phyloP scores from a whole-genome alignment of 2,113 vertebrate species.

The Speoplatyrhinus poulsoni region DNA sequence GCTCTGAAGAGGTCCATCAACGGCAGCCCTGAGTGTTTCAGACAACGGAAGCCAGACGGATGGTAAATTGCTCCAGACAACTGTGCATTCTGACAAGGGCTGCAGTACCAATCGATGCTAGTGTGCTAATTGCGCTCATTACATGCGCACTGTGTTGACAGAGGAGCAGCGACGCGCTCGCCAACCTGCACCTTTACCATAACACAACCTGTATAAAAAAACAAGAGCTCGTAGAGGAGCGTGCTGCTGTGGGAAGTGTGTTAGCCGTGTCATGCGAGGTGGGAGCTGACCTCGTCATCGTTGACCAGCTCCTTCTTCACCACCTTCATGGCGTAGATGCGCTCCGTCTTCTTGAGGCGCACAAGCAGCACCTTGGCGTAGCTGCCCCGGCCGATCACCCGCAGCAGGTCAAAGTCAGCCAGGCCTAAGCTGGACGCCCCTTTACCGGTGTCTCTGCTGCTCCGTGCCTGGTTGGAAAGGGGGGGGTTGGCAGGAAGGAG shows the following conservation, averaged over 20 bases:
- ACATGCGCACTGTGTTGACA: conserved; percentile 21
- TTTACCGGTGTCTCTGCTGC: conserved; percentile 91
- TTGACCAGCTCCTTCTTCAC: conserved; percentile 99
- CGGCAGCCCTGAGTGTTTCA: conserved; percentile 19
- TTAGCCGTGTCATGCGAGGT: too few species aligned
- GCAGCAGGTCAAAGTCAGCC: conserved; percentile 92
- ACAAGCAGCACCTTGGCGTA: conserved; percentile 97
- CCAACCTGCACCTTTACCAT: conserved; percentile 18
- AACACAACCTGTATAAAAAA: not conserved
- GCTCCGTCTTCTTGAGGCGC: conserved; percentile 93
- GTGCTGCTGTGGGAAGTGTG: too few species aligned
- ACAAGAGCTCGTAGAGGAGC: not conserved
- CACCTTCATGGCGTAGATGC: conserved; percentile 99
- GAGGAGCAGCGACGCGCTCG: conserved; percentile 25
- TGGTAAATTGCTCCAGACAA: conserved; percentile 15
- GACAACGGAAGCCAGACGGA: conserved; percentile 25
- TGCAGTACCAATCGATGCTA: conserved; percentile 21
- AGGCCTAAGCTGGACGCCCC: conserved; percentile 91
- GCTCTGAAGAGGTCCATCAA: conserved; percentile 28
- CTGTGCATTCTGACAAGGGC: conserved; percentile 5
- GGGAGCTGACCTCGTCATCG: conserved; percentile 88
- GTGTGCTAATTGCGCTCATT: conserved; percentile 47
- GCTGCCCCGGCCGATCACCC: conserved; percentile 97
- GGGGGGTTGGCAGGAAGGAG: not conserved
- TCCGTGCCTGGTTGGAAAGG: conserved; percentile 80